Base-by-base conservation (phyloP, 2,113 vertebrate species). In the Eurystomus gularis region DNA sequence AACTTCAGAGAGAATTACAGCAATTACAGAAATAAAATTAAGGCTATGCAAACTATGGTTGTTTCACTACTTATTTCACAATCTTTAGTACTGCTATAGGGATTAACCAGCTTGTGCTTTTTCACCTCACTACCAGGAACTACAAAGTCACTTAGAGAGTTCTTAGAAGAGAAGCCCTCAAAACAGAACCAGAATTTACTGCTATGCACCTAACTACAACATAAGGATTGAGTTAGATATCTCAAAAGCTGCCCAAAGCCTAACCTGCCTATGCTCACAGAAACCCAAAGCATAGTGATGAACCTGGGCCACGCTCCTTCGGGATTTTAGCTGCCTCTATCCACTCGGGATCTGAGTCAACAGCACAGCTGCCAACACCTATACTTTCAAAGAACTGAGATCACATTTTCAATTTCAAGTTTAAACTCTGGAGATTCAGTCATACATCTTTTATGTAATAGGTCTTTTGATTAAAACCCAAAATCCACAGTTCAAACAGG, bases 21-120 rank as follows among this genome's bases (percentile, higher is more conserved):
- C 94, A 44, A 93, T 93, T 82, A 86, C 33, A 93, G 58, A 65
- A 78, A 83, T 10, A 61, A 91, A 90, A 92, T 62, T n/a, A 58
- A 69, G 37, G 26, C 57, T 57, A 26, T 1, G 1, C 6, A 75
- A 88, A 81, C 25, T 16, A 12, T 2, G 48, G 37, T 31, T 61
- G 17, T 65, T 95, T 86, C 64, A 81, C 18, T 25, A 33, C 0
- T 0, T 24, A 73, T 81, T 92, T 62, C 64, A 65, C 26, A 51
- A 40, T 70, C 54, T 78, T 82, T 37, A 77, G 7, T 70, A 44
- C n/a, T 61, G 51, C n/a, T 70, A 14, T 5, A 85, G 1, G 3
- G 58, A 77, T 83, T 65, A 88, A 86, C 5, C 39, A 69, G 40
- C 1, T 70, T 33, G 33, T 8, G 39, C 7, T 57, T 92, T 72